These are phyloP conservation scores for Thereva unica DNA, from an alignment of 2,888 invertebrate species.

Conservation along the genomic window DNA sequence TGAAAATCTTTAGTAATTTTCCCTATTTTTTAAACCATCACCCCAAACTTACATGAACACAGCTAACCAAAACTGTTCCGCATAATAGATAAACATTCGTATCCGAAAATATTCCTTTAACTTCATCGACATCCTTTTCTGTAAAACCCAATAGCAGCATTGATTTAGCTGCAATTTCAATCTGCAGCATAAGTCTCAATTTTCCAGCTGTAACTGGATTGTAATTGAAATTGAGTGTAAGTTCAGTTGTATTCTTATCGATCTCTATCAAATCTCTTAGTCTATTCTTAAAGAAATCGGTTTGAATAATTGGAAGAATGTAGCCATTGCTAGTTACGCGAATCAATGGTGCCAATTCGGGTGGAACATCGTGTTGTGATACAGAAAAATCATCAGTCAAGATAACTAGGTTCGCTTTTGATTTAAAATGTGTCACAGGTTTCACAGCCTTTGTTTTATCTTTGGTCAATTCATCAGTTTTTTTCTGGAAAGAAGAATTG, in stretches of 20 bases:
- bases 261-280: slow-evolving; percentile 74
- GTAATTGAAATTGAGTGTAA: slow-evolving; percentile 72
- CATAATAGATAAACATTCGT: slow-evolving; percentile 91
- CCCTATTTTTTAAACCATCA: not conserved
- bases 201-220: slow-evolving; percentile 80
- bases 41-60: slow-evolving; percentile 77
- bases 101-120: slow-evolving; percentile 94
- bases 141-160: slow-evolving; percentile 75
- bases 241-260: slow-evolving; percentile 63
- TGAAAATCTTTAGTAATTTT: not conserved
- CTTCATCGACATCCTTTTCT: slow-evolving; percentile 93
- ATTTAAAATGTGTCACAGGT: slow-evolving; percentile 78
- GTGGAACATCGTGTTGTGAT: slow-evolving; percentile 69
- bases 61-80: slow-evolving; percentile 86
- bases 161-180: slow-evolving; percentile 73
- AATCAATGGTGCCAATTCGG: slow-evolving; percentile 67
- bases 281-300: slow-evolving; percentile 82
- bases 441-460: slow-evolving; percentile 46
- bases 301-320: slow-evolving; percentile 81
- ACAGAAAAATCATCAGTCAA: slow-evolving; percentile 73
- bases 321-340: slow-evolving; percentile 65
- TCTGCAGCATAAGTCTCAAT: slow-evolving; percentile 74
- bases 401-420: slow-evolving; percentile 73
- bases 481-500: not conserved
- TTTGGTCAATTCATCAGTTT: not conserved